Base-by-base conservation (phyloP, 2,113 vertebrate species). In the Atherinomorus stipes region DNA sequence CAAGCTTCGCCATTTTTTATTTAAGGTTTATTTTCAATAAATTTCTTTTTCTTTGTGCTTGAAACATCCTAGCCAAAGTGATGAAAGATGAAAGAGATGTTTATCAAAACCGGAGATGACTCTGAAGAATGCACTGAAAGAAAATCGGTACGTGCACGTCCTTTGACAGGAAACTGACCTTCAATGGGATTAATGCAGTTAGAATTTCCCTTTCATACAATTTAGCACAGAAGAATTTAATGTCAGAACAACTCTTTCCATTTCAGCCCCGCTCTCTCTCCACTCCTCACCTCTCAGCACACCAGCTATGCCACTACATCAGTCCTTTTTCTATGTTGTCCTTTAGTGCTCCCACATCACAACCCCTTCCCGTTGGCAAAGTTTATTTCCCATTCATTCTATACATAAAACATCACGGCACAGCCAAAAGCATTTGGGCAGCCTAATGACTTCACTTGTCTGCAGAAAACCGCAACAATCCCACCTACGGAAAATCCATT, bases 271-370 rank as follows among this genome's bases (percentile, higher is more conserved):
- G 6, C 15, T 13, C 2, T 13, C 2, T 47, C 44, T 19, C 47
- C 56, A 45, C 59, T 44, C 38, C 38, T 66, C 47, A 76, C 64
- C 49, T 76, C 50, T 54, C 57, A 38, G 58, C 28, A 40, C 40
- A 52, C 57, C 54, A 22, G 31, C 11, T 22, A 37, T 31, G 12
- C 54, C 22, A 22, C 11, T 40, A 37, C 42, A 19, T 49, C 42
- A 3, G 19, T 47, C 15, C n/a, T 22, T 54, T 19, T 61, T 50
- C 51, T 7, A 18, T 44, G 42, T 37, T 47, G 40, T 34, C 56
- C 45, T 50, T 70, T 45, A 57, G 15, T 71, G 13, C 19, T 26
- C 42, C 12, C 21, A 44, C 37, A 45, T 64, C 21, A n/a, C 53
- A 26, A 21, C 38, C 21, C 44, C 37, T 23, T 34, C 42, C 68